Percentiles rank a stretch among this genome's conserved stretches.
Conservation (phyloP, 2,113 vertebrate genomes). For the Nannobrachium achirus region DNA sequence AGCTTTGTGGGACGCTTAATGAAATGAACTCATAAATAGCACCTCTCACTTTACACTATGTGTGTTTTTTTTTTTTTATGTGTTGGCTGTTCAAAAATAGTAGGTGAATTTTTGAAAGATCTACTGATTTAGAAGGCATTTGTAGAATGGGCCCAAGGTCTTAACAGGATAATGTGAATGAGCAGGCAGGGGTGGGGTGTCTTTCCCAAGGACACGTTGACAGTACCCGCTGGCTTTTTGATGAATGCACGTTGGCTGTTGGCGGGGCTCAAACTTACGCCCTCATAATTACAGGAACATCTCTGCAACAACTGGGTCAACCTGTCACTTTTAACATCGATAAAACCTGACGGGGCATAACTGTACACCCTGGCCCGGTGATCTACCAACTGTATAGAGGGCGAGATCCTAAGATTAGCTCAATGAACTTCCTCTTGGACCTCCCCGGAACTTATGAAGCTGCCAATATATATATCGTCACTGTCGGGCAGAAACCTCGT, state of each 20-base stretch:
- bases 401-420: slow-evolving; percentile 43
- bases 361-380: slow-evolving; percentile 42
- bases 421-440: slow-evolving; percentile 20
- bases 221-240: slow-evolving; percentile 43
- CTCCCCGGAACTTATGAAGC: slow-evolving; percentile 15
- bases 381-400: slow-evolving; percentile 36
- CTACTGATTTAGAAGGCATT: too few relatives aligned
- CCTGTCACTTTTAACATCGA: slow-evolving; percentile 19
- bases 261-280: slow-evolving; percentile 31
- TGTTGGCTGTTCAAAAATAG: too few relatives aligned
- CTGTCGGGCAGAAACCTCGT: too few relatives aligned
- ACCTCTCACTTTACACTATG: too few relatives aligned
- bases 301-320: slow-evolving; percentile 28
- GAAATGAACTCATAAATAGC: too few relatives aligned
- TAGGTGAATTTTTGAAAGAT: too few relatives aligned
- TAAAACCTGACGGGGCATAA: slow-evolving; percentile 40
- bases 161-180: slow-evolving; percentile 22
- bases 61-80: too few relatives aligned
- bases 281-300: slow-evolving; percentile 34
- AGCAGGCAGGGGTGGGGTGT: slow-evolving; percentile 29
- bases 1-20: too few relatives aligned
- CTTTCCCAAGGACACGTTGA: slow-evolving; percentile 12
- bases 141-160: too few relatives aligned
- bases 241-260: slow-evolving; percentile 52
- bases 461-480: too few relatives aligned